A percentile compares a stretch with the other conserved stretches of the same genome.
Evolutionary conservation across 2,888 invertebrate species (phyloP).

Genomic region (Stenodera caucasica): DNA sequence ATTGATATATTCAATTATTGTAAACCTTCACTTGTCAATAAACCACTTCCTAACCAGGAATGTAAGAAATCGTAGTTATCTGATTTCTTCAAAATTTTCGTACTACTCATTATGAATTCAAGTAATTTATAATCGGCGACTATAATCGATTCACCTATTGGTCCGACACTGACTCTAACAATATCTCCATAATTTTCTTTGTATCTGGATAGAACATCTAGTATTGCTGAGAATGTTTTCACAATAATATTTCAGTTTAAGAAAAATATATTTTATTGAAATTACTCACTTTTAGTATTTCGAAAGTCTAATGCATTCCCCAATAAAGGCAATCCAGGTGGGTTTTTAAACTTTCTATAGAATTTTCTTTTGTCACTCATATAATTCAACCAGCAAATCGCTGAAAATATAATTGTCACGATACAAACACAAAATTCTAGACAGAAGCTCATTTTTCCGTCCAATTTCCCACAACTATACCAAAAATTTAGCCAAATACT

Average conservation of each 20-base stretch:
- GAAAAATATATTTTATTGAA: too few species aligned
- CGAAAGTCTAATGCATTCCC: conserved; percentile 27
- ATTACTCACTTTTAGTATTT: conserved; percentile 19
- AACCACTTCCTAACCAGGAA: conserved; percentile 45
- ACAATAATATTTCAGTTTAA: background rate
- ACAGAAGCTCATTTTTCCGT: too few species aligned
- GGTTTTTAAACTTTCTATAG: background rate
- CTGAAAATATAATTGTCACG: too few species aligned
- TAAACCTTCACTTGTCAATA: conserved; percentile 20
- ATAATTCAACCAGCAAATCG: background rate
- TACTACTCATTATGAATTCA: too few species aligned
- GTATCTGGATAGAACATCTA: conserved; percentile 19
- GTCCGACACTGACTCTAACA: conserved; percentile 21
- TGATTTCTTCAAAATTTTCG: conserved; percentile 46
- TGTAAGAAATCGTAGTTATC: conserved; percentile 45
- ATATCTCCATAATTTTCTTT: conserved; percentile 29
- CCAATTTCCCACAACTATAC: too few species aligned
- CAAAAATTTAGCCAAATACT: too few species aligned
- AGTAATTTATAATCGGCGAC: conserved; percentile 34
- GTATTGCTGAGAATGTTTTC: conserved; percentile 25
- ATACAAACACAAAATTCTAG: too few species aligned
- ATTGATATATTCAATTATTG: too few species aligned
- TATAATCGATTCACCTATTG: conserved; percentile 21
- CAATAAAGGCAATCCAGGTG: conserved; percentile 23
- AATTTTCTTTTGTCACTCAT: background rate